Base-by-base conservation (phyloP, 2,113 vertebrate genomes). In the Trematomus loennbergii region DNA sequence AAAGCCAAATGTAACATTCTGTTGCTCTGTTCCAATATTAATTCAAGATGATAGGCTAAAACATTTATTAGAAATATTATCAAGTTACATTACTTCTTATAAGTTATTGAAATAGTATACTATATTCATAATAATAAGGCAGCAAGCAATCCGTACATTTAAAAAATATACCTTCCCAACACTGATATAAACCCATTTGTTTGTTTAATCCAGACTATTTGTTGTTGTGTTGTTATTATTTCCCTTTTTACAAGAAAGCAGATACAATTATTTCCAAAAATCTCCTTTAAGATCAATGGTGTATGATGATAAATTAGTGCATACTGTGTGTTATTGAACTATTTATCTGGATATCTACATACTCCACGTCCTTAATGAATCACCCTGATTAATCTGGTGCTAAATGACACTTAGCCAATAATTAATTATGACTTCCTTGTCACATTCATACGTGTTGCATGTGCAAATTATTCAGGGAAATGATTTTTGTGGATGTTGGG, bases 351-450 rank as follows among this genome's bases (percentile, higher is more conserved):
- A 25, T 22, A 22, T 50, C 17, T 16, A 55, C 17, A 57, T 9
- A 10, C 17, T 20, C n/a, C 48, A 43, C 4, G 4, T 65, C 22
- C 46, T 59, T 48, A 43, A 69, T 60, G 13, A 68, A 36, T 48
- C 17, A 25, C 33, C 53, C 54, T 33, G 57, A 77, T 65, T 29
- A 45, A 80, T 80, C 45, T 63, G 53, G 15, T 60, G 54, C 53
- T 60, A 61, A 79, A 70, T 62, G 49, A 16, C 61, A 57, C 49
- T 53, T 48, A 64, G 74, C 17, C 59, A 62, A 73, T 53, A 62
- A 58, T 3, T 54, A 13, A 70, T 65, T 66, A 70, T 29, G 20
- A 7, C 9, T 20, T 81, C 10, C 18, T 45, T 58, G n/a, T 60
- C 49, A 59, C 20, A 33, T 22, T 64, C n/a, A 65, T 49, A 20